These are phyloP conservation scores for Serilophus lunatus DNA, from an alignment of 2,113 vertebrate species.

Conservation along the genomic window DNA sequence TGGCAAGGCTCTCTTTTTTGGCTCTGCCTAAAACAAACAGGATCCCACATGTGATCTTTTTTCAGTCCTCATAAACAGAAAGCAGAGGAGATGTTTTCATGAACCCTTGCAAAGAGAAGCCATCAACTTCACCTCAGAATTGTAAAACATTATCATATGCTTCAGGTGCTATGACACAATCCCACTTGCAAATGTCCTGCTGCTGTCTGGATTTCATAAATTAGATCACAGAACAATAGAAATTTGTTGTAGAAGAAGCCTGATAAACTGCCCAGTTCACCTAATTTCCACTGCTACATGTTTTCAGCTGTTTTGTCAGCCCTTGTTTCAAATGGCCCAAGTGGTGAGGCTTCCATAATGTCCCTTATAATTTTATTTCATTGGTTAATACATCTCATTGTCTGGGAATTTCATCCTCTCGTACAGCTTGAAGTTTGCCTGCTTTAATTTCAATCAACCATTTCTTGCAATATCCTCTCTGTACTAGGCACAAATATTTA, in stretches of 20 bases:
- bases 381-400: slow-evolving; percentile 22
- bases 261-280: neutral
- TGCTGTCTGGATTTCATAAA: slow-evolving; percentile 40
- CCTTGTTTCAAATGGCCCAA: neutral
- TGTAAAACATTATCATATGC: slow-evolving; percentile 38
- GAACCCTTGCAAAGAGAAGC: slow-evolving; percentile 23
- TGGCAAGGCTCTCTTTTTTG: neutral
- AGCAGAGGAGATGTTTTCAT: slow-evolving; percentile 44
- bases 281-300: neutral
- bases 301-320: neutral
- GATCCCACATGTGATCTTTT: neutral
- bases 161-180: slow-evolving; percentile 12
- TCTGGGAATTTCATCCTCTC: slow-evolving; percentile 31
- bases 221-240: neutral
- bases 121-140: neutral
- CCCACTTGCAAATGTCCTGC: neutral
- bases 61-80: slow-evolving; percentile 41
- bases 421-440: slow-evolving; percentile 11
- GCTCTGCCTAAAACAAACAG: neutral
- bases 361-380: slow-evolving; percentile 4
- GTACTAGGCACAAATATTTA: slow-evolving; percentile 34
- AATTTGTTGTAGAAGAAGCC: neutral
- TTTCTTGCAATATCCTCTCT: slow-evolving; percentile 8
- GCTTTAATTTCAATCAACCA: neutral
- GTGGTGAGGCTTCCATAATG: neutral